These are phyloP conservation scores for Halcyon badia DNA, from an alignment of 2,797 vertebrate genomes.

Conservation along the genomic window DNA sequence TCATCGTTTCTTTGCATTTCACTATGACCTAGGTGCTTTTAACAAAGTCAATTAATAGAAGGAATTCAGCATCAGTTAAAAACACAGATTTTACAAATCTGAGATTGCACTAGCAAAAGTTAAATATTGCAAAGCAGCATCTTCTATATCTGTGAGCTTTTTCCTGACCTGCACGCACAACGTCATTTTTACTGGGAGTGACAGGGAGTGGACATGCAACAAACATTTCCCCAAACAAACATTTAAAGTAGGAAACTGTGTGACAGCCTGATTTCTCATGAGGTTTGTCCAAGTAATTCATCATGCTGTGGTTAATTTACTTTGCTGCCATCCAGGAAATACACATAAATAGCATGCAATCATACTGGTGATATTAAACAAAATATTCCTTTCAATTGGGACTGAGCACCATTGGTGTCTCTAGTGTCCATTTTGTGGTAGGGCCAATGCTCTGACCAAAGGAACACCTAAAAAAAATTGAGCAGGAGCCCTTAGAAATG, in stretches of 20 bases:
- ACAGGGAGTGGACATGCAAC: not conserved
- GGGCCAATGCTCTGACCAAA: not conserved
- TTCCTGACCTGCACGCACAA: not conserved
- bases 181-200: not conserved
- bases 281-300: not conserved
- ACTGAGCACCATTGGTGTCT: not conserved
- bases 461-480: not conserved
- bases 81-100: not conserved
- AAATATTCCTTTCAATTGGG: not conserved
- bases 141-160: not conserved
- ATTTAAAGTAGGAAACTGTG: not conserved
- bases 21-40: not conserved
- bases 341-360: not conserved
- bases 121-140: not conserved
- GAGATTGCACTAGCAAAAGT: not conserved
- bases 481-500: not conserved
- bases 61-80: not conserved
- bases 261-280: not conserved
- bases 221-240: not conserved
- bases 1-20: not conserved
- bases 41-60: not conserved
- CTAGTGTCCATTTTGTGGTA: not conserved
- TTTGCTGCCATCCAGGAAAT: conserved; percentile 10
- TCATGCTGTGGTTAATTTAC: not conserved
- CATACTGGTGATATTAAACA: not conserved